Base-by-base conservation (phyloP, 2,113 vertebrate species). In the Columbina picui region DNA sequence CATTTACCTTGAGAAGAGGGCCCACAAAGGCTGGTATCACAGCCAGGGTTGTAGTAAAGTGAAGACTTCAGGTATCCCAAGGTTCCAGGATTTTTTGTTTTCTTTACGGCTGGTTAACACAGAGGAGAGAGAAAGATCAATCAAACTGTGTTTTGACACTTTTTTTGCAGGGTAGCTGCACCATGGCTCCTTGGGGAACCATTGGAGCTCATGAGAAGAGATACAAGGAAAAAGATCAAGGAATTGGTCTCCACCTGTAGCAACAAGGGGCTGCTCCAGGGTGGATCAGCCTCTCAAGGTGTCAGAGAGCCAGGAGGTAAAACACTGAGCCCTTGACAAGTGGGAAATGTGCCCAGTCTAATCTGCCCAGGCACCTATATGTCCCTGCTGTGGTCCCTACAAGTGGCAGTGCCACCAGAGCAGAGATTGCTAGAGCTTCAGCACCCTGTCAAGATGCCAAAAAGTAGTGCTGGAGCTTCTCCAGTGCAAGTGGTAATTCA, bases 201-300 rank as follows among this genome's bases (percentile, higher is more conserved):
- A 8, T 12, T 32, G 23, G 21, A 60, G 3, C 12, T 67, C 39
- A 12, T 15, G 10, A 29, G 0, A 0, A 36, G 25, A 59, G 29
- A 56, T 59, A 25, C 23, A 85, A 38, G 25, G 10, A 85, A 25
- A 75, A 59, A 75, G 21, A 36, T 57, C 39, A 36, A 47, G 60
- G 32, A 50, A 25, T 6, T 26, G 19, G 7, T 8, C 38, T 75
- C 36, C 43, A 45, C 34, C 52, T 73, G 19, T 38, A 55, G 43
- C 1, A 4, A 38, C 16, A 61, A 39, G 59, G 57, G 32, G 11
- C 23, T 16, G 9, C 14, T 64, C 14, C 0, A 0, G n/a, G 12
- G 25, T 63, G 17, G 36, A 45, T 39, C 27, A 41, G 32, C 13
- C 34, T 53, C 26, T 49, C 34, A 26, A 30, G 22, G 26, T 65